phyloP scores from a whole-genome alignment of 1,140 invertebrate genomes.

The Drosophila athabasca region DNA sequence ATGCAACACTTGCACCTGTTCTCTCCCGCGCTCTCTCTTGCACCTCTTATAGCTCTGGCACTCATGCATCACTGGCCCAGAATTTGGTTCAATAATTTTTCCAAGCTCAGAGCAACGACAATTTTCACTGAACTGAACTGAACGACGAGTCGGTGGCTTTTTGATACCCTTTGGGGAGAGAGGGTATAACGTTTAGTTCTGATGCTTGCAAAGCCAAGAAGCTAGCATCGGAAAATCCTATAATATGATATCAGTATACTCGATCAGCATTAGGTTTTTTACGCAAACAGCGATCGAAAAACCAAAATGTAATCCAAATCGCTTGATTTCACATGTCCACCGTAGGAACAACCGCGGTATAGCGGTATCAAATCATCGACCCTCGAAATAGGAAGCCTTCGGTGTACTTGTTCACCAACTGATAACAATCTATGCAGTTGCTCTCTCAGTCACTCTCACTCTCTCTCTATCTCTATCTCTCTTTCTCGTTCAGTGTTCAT shows the following conservation, averaged over 20 bases:
- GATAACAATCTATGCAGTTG: slow-evolving; percentile 67
- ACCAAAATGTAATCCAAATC: too few relatives aligned
- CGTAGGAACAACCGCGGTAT: too few relatives aligned
- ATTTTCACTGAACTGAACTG: slow-evolving; percentile 22
- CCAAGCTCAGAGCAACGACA: slow-evolving; percentile 29
- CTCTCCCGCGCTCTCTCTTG: not conserved
- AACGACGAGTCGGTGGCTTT: slow-evolving; percentile 37
- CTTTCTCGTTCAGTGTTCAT: not conserved
- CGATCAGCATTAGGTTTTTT: too few relatives aligned
- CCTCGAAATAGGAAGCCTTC: too few relatives aligned
- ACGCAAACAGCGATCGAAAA: too few relatives aligned
- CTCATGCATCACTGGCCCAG: slow-evolving; percentile 26
- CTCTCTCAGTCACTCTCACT: not conserved
- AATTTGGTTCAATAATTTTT: slow-evolving; percentile 58
- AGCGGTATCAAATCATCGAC: too few relatives aligned
- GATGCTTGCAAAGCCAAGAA: too few relatives aligned
- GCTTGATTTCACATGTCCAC: too few relatives aligned
- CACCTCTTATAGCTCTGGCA: not conserved
- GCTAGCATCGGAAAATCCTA: too few relatives aligned
- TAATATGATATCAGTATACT: too few relatives aligned
- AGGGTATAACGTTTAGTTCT: too few relatives aligned
- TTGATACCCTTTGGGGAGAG: slow-evolving; percentile 2
- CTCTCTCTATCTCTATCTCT: too few relatives aligned
- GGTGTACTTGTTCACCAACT: slow-evolving; percentile 28
- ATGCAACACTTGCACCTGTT: slow-evolving; percentile 43